These are phyloP conservation scores for Vimba vimba DNA, from an alignment of 2,113 vertebrate genomes.

Conservation along the genomic window DNA sequence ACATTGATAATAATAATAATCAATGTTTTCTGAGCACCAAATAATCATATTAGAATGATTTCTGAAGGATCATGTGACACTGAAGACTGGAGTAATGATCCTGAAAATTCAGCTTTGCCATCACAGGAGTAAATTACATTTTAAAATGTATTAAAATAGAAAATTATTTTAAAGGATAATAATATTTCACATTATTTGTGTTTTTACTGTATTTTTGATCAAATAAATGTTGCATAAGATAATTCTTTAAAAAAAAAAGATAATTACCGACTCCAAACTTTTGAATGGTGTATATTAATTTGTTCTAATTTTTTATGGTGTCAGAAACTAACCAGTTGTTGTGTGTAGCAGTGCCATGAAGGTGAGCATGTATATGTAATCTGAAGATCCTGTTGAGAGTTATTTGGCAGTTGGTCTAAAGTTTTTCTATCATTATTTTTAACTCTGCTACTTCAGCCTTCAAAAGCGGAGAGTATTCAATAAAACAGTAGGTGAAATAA, in stretches of 20 bases:
- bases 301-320: neutral
- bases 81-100: neutral
- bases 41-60: neutral
- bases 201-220: neutral
- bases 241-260: neutral
- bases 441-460: slow-evolving; percentile 1
- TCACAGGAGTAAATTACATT: neutral
- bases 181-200: neutral
- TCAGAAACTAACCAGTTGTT: neutral
- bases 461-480: neutral
- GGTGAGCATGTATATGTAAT: neutral
- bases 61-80: neutral
- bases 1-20: neutral
- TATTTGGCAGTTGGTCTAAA: slow-evolving; percentile 16
- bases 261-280: neutral
- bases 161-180: neutral
- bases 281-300: neutral
- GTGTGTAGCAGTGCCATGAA: neutral
- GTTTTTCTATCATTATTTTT: slow-evolving; percentile 9
- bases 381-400: neutral
- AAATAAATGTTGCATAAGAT: neutral
- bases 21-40: neutral
- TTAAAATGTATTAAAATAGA: neutral
- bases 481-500: neutral
- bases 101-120: neutral